phyloP scores from a whole-genome alignment of 2,888 invertebrate species.

The Diachrysia chrysitis region DNA sequence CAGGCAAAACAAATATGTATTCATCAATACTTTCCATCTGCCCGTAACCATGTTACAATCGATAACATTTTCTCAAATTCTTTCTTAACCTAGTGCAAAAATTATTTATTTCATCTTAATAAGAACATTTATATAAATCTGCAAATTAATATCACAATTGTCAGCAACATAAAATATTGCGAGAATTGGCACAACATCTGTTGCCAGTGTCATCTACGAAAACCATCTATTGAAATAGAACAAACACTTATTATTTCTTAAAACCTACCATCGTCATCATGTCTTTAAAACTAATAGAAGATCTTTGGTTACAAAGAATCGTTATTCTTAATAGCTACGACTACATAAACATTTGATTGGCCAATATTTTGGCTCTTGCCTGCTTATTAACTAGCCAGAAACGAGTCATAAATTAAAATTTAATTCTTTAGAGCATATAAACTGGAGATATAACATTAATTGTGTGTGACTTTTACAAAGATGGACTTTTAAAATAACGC shows the following conservation, averaged over 20 bases:
- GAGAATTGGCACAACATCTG: slow-evolving; percentile 9
- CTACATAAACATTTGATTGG: slow-evolving; percentile 18
- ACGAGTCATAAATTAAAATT: slow-evolving; percentile 8
- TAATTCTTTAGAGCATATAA: slow-evolving; percentile 29
- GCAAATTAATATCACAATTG: slow-evolving; percentile 16
- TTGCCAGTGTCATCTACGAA: slow-evolving; percentile 10
- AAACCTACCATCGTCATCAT: neutral
- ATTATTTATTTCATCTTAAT: slow-evolving; percentile 19
- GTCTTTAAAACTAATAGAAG: slow-evolving; percentile 36
- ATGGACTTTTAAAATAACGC: neutral
- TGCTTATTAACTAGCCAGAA: slow-evolving; percentile 24
- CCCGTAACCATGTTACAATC: slow-evolving; percentile 34
- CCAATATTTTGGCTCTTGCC: slow-evolving; percentile 14
- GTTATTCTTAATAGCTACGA: slow-evolving; percentile 23
- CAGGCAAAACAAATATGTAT: slow-evolving; percentile 22
- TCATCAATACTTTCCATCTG: slow-evolving; percentile 5
- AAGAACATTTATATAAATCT: slow-evolving; percentile 10
- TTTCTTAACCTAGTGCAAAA: slow-evolving; percentile 16
- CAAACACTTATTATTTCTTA: slow-evolving; percentile 7
- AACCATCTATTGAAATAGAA: slow-evolving; percentile 13
- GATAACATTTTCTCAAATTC: slow-evolving; percentile 9
- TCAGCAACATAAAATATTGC: slow-evolving; percentile 7
- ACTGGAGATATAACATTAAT: slow-evolving; percentile 25
- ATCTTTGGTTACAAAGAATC: slow-evolving; percentile 48
- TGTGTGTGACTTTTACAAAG: neutral